Evolutionary conservation across 2,888 invertebrate species (phyloP).

Genomic region (Panzeria rudis): DNA sequence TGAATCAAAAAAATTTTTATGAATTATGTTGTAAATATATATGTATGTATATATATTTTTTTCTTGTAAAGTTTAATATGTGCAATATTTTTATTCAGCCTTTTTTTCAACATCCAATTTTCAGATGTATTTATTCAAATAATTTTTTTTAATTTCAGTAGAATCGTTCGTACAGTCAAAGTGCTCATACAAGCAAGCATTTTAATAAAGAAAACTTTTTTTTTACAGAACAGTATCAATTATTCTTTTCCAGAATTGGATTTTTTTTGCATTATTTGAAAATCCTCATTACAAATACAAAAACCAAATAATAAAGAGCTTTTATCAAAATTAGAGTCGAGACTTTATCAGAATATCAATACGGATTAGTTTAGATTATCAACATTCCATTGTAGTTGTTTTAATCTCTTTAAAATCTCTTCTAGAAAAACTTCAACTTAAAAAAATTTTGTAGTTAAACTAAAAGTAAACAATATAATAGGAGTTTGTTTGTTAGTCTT

Average conservation of each 20-base stretch:
- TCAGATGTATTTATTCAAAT: background rate
- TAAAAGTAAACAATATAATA: constrained; percentile 44
- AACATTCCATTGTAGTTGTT: background rate
- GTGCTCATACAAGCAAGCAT: background rate
- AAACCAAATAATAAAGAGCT: background rate
- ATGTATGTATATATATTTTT: no score
- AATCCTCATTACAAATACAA: background rate
- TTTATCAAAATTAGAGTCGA: background rate
- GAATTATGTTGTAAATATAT: no score
- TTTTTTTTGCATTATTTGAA: background rate
- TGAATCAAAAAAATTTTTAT: no score
- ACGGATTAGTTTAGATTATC: background rate
- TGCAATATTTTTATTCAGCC: background rate
- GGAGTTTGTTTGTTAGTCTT: constrained; percentile 1
- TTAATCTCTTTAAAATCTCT: constrained; percentile 28
- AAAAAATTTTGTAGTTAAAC: constrained; percentile 4
- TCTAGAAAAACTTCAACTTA: background rate
- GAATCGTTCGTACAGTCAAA: background rate
- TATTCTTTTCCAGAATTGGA: background rate
- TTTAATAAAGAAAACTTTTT: background rate
- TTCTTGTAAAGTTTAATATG: no score
- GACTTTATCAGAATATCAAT: background rate
- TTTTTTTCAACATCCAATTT: background rate
- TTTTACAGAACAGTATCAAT: constrained; percentile 7
- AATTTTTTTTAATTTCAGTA: background rate